Evolutionary conservation across 1,140 invertebrate genomes (phyloP).

Genomic region (Drosophila pseudoobscura): DNA sequence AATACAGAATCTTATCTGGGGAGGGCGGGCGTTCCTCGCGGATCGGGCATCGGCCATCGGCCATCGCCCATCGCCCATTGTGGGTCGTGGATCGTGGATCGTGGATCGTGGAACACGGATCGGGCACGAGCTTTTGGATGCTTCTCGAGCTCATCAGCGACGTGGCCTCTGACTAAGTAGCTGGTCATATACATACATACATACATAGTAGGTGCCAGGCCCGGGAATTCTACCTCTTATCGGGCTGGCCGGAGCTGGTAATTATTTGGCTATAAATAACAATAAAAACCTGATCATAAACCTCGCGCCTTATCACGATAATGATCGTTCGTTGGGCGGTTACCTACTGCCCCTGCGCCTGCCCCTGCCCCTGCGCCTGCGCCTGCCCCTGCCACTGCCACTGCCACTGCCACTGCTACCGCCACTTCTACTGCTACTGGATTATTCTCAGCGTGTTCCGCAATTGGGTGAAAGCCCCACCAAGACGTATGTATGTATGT

Average conservation of each 20-base stretch:
- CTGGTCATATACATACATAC: conserved; percentile 26
- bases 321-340: conserved; percentile 17
- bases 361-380: too few relatives aligned
- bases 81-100: too few relatives aligned
- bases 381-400: too few relatives aligned
- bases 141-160: conserved; percentile 28
- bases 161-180: conserved; percentile 36
- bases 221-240: conserved; percentile 40
- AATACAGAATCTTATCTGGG: conserved; percentile 40
- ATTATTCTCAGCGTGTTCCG: background rate
- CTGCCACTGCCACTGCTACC: too few relatives aligned
- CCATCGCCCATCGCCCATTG: too few relatives aligned
- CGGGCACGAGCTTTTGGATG: conserved; percentile 25
- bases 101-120: too few relatives aligned
- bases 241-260: conserved; percentile 32
- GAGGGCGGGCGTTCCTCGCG: background rate
- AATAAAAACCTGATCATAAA: conserved; percentile 69
- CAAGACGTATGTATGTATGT: background rate
- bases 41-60: too few relatives aligned
- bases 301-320: conserved; percentile 32
- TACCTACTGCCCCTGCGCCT: conserved; percentile 7
- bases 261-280: conserved; percentile 78
- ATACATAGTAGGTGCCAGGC: too few relatives aligned
- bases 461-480: conserved; percentile 20
- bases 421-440: background rate